Conservation (phyloP, 2,888 invertebrate species). For the Epinotia brunnichana region DNA sequence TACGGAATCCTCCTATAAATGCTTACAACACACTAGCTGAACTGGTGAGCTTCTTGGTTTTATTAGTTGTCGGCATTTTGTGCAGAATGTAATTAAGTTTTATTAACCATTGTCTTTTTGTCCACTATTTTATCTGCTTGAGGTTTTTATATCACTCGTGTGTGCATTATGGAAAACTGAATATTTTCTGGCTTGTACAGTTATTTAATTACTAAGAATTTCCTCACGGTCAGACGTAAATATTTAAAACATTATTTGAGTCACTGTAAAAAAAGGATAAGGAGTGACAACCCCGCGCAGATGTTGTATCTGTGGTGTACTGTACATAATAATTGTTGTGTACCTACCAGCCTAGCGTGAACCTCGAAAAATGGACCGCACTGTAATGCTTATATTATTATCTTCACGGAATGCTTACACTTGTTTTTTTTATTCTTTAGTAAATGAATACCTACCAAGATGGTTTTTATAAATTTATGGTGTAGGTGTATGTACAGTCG, state of each 20-base stretch:
- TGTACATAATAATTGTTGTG: too few species aligned
- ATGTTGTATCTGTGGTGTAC: slow-evolving; percentile 42
- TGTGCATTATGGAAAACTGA: not conserved
- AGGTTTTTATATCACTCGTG: not conserved
- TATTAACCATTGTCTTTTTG: slow-evolving; percentile 14
- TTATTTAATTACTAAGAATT: slow-evolving; percentile 36
- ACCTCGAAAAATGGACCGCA: slow-evolving; percentile 44
- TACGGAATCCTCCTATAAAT: slow-evolving; percentile 48
- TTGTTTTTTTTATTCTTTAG: not conserved
- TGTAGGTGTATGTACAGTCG: too few species aligned
- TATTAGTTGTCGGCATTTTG: slow-evolving; percentile 34
- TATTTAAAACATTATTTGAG: slow-evolving; percentile 54
- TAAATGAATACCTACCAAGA: too few species aligned
- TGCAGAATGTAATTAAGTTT: slow-evolving; percentile 37
- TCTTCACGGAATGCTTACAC: not conserved
- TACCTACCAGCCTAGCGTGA: slow-evolving; percentile 58
- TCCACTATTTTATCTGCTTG: not conserved
- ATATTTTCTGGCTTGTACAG: slow-evolving; percentile 5
- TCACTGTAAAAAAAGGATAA: slow-evolving; percentile 64
- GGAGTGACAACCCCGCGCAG: slow-evolving; percentile 52
- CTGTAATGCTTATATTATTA: not conserved
- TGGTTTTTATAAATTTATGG: too few species aligned
- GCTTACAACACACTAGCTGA: slow-evolving; percentile 36
- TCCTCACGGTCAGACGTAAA: slow-evolving; percentile 44
- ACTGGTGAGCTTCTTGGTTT: slow-evolving; percentile 38